Base-by-base conservation (phyloP, 2,797 vertebrate species). In the Siniperca obscura region DNA sequence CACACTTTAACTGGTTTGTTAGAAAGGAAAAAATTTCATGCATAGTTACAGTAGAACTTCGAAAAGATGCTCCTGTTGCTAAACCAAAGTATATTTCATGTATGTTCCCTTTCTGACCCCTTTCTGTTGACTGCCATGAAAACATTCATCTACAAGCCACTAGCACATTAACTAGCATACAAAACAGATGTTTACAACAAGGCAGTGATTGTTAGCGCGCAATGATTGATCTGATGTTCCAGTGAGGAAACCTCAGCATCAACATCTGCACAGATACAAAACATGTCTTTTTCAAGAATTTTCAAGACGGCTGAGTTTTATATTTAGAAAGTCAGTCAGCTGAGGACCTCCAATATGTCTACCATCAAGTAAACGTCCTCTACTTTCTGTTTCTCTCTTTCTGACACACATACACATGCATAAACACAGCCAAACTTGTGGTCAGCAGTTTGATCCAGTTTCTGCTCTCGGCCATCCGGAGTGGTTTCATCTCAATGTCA, bases 391-490 rank as follows among this genome's bases (percentile, higher is more conserved):
- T 85, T 81, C 70, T 42, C 44, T 70, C 59, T 36, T 5, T 55
- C 65, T 83, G 55, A 61, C 50, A 69, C 68, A 56, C 48, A 59
- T 53, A 67, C 57, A 70, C 52, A 61, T 34, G 46, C 79, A 50
- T 60, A 74, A 38, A 78, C 44, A 2, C 75, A 77, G 81, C 85
- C 91, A 87, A 88, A 78, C 52, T 5, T 89, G 91, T 70, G 91
- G 93, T 89, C 81, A 59, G 70, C 67, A 75, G 74, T 72, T 36
- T 21, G 74, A 88, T 89, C 85, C 75, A 78, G 83, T 83, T 90
- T 86, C 88, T 87, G 78, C 85, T 88, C 78, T 69, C 50, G 56
- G 83, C 82, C 84, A 91, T 91, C 86, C 86, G 82, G 87, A 91
- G 90, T 40, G 88, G 90, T 94, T 92, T 91, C 14, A 14, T 85